Evolutionary conservation across 2,888 invertebrate genomes (phyloP).

Genomic region (Exephanes ischioxanthus): DNA sequence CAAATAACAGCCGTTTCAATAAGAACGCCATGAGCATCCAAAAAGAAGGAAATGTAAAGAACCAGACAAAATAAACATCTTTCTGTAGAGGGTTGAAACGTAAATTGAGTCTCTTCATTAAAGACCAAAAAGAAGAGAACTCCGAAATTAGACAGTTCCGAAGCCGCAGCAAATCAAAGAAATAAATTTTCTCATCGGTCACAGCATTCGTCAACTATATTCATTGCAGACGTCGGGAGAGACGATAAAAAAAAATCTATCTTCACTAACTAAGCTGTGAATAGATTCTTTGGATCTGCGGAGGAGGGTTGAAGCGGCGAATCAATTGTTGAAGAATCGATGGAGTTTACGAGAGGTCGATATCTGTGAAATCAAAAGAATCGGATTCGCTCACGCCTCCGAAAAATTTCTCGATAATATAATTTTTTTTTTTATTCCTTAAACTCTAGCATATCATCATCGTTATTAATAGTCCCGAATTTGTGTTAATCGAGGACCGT

Average conservation of each 20-base stretch:
- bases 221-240: slow-evolving; percentile 16
- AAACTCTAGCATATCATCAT: slow-evolving; percentile 52
- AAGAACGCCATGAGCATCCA: too few species aligned
- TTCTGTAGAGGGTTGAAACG: too few species aligned
- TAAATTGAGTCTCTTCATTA: too few species aligned
- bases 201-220: too few species aligned
- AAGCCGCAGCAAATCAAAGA: too few species aligned
- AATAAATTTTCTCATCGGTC: too few species aligned
- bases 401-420: slow-evolving; percentile 35
- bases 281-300: background rate
- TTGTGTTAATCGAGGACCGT: slow-evolving; percentile 31
- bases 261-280: background rate
- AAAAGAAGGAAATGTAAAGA: too few species aligned
- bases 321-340: background rate
- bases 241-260: slow-evolving; percentile 4
- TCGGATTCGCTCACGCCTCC: background rate
- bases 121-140: too few species aligned
- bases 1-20: too few species aligned
- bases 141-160: background rate
- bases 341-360: slow-evolving; percentile 1
- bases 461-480: slow-evolving; percentile 38
- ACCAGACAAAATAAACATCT: too few species aligned
- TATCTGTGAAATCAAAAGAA: slow-evolving; percentile 10
- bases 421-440: slow-evolving; percentile 60
- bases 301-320: background rate